Evolutionary conservation across 2,888 invertebrate species (phyloP).

Genomic region (Aporophyla nigra): DNA sequence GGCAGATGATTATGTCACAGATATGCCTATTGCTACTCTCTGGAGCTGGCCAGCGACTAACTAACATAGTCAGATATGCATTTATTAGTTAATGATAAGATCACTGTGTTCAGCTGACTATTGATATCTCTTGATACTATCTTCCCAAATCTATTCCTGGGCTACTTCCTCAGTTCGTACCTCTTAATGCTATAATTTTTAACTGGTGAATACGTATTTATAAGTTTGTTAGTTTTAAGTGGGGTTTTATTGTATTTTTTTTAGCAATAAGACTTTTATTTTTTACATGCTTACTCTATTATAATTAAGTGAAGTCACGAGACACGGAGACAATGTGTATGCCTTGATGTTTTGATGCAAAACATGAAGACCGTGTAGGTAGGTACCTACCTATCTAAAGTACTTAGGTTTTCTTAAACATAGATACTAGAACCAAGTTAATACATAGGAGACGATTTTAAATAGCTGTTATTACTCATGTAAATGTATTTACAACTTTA

Average conservation of each 20-base stretch:
- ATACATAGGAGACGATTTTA: not conserved
- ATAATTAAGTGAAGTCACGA: not conserved
- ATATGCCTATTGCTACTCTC: not conserved
- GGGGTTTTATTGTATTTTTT: not conserved
- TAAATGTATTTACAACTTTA: not conserved
- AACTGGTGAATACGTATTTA: not conserved
- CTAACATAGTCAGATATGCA: not conserved
- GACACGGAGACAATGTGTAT: not conserved
- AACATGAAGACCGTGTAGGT: not conserved
- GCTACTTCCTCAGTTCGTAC: not conserved
- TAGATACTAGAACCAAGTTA: not conserved
- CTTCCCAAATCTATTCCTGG: not conserved
- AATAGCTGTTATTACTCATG: not conserved
- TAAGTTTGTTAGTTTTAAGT: not conserved
- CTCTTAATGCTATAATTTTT: not conserved
- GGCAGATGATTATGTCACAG: not conserved
- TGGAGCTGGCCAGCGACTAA: not conserved
- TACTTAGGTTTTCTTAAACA: not conserved
- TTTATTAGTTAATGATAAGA: not conserved
- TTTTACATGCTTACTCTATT: not conserved
- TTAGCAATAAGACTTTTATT: not conserved
- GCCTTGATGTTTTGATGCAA: not conserved
- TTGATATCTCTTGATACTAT: not conserved
- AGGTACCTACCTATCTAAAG: not conserved
- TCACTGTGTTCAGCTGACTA: not conserved